Conservation (phyloP, 1,140 invertebrate species). For the Bombus affinis region DNA sequence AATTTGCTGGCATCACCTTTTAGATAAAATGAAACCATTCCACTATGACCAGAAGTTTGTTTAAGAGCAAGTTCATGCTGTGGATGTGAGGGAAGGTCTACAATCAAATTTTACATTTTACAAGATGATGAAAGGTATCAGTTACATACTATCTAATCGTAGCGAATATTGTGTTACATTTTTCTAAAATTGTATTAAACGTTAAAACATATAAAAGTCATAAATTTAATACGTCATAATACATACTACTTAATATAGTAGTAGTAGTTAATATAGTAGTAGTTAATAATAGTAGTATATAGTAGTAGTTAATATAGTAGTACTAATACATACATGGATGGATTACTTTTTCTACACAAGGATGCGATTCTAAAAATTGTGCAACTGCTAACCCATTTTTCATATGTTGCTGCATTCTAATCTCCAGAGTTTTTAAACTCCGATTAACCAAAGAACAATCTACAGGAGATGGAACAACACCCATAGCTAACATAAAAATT, state of each 20-base stretch:
- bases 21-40: conserved; percentile 95
- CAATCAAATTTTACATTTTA: conserved; percentile 41
- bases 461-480: conserved; percentile 97
- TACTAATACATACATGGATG: conserved; percentile 88
- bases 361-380: conserved; percentile 90
- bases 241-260: no score
- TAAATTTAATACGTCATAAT: neutral
- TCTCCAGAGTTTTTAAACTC: conserved; percentile 95
- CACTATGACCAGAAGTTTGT: conserved; percentile 95
- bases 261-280: no score
- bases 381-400: conserved; percentile 90
- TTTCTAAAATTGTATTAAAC: neutral
- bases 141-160: neutral
- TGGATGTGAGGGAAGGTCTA: conserved; percentile 94
- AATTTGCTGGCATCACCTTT: conserved; percentile 92
- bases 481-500: conserved; percentile 86
- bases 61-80: conserved; percentile 92
- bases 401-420: conserved; percentile 96
- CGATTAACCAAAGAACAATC: conserved; percentile 97
- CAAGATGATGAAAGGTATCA: neutral
- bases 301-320: no score
- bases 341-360: conserved; percentile 90
- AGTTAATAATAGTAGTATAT: no score
- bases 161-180: neutral
- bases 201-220: neutral